These are phyloP conservation scores for Elanus axillaris DNA, from an alignment of 2,113 vertebrate genomes.

Conservation along the genomic window DNA sequence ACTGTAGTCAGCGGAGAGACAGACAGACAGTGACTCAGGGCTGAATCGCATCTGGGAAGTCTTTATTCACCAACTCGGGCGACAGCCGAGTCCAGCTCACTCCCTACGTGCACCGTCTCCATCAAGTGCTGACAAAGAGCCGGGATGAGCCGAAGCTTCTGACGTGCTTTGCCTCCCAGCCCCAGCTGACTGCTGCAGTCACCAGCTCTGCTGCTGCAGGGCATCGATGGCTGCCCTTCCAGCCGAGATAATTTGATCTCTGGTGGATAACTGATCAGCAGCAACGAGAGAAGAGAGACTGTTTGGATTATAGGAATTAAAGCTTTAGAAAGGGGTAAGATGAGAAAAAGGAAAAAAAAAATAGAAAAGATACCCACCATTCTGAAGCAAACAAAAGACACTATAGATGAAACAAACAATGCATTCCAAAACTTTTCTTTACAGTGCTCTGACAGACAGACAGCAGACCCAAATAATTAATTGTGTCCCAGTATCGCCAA, in stretches of 20 bases:
- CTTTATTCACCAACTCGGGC: neutral
- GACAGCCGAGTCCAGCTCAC: neutral
- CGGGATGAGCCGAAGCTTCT: rapidly evolving
- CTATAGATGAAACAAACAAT: neutral
- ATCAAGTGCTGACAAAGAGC: rapidly evolving
- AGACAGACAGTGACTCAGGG: neutral
- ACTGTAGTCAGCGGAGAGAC: neutral
- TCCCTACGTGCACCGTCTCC: rapidly evolving
- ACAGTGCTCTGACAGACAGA: neutral
- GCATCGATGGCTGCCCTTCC: neutral
- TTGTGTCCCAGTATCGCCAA: neutral
- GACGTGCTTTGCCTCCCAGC: neutral
- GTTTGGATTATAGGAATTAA: neutral
- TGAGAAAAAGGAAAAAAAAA: neutral
- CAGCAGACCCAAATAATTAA: conserved; percentile 14
- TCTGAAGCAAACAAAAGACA: conserved; percentile 18
- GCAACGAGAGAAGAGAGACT: neutral
- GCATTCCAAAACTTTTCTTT: neutral
- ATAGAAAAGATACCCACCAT: neutral
- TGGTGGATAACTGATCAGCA: neutral
- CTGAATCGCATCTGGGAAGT: neutral
- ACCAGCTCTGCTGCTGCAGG: neutral
- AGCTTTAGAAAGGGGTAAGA: neutral
- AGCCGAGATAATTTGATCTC: neutral
- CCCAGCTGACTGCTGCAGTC: neutral